Evolutionary conservation across 2,888 invertebrate species (phyloP).

Genomic region (Anoplius nigerrimus): DNA sequence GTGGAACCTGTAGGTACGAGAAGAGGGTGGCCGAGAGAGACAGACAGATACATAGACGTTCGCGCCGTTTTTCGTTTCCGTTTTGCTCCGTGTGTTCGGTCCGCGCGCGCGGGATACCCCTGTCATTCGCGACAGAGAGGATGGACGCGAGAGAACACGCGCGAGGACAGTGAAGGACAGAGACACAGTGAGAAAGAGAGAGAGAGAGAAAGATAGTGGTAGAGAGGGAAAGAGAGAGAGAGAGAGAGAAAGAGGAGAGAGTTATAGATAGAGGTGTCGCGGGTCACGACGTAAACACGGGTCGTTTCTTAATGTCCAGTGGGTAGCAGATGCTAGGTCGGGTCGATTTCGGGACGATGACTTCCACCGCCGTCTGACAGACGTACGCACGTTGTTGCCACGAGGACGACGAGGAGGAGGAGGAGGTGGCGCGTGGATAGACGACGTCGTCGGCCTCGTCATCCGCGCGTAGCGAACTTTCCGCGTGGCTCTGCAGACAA

Average conservation of each 20-base stretch:
- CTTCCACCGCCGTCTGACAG: constrained; percentile 1
- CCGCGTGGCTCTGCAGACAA: constrained; percentile 46
- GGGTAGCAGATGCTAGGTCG: constrained; percentile 27
- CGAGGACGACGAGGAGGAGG: not conserved
- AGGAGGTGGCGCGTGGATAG: not conserved
- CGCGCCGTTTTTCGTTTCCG: constrained; percentile 1
- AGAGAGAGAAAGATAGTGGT: constrained; percentile 1
- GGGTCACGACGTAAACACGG: too few species aligned
- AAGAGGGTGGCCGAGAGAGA: constrained; percentile 8
- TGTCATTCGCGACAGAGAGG: not conserved
- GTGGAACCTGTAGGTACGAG: constrained; percentile 2
- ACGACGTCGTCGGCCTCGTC: constrained; percentile 2
- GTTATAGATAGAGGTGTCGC: constrained; percentile 18
- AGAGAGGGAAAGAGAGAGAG: not conserved
- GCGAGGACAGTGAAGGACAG: not conserved
- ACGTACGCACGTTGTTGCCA: constrained; percentile 1
- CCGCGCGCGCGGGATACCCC: constrained; percentile 6
- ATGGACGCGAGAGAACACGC: constrained; percentile 7
- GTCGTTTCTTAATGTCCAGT: not conserved
- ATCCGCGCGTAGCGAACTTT: constrained; percentile 1
- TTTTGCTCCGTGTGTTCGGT: constrained; percentile 7
- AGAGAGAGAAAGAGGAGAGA: constrained; percentile 12
- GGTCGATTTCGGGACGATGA: constrained; percentile 2
- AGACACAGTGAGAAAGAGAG: not conserved
- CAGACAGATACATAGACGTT: constrained; percentile 18